Conservation (phyloP, 2,888 invertebrate species). For the Gymnocheta viridis region DNA sequence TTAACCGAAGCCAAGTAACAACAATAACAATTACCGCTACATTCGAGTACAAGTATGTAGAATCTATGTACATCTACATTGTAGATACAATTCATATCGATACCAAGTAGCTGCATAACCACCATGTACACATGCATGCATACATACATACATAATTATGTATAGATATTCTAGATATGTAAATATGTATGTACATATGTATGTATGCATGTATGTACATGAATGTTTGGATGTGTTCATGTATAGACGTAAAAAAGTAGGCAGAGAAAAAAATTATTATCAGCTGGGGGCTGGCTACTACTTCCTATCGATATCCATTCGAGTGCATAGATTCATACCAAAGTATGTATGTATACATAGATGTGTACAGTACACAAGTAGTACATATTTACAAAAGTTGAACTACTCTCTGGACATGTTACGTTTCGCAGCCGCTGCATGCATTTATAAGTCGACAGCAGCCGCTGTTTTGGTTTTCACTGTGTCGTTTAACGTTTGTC, state of each 20-base stretch:
- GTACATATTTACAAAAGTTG: neutral
- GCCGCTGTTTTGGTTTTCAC: neutral
- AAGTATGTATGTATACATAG: too few species aligned
- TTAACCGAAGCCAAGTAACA: neutral
- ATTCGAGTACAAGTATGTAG: neutral
- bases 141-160: too few species aligned
- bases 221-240: too few species aligned
- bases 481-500: neutral
- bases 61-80: neutral
- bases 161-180: too few species aligned
- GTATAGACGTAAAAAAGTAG: too few species aligned
- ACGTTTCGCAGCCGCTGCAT: neutral
- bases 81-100: too few species aligned
- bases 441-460: neutral
- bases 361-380: too few species aligned
- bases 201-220: neutral
- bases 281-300: too few species aligned
- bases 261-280: too few species aligned
- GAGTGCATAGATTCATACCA: neutral
- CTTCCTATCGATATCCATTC: too few species aligned
- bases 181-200: neutral
- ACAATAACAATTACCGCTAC: conserved; percentile 34
- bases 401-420: neutral
- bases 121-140: too few species aligned
- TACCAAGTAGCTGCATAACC: too few species aligned